Base-by-base conservation (phyloP, 2,888 invertebrate genomes). In the Sinhomidia bicolor region DNA sequence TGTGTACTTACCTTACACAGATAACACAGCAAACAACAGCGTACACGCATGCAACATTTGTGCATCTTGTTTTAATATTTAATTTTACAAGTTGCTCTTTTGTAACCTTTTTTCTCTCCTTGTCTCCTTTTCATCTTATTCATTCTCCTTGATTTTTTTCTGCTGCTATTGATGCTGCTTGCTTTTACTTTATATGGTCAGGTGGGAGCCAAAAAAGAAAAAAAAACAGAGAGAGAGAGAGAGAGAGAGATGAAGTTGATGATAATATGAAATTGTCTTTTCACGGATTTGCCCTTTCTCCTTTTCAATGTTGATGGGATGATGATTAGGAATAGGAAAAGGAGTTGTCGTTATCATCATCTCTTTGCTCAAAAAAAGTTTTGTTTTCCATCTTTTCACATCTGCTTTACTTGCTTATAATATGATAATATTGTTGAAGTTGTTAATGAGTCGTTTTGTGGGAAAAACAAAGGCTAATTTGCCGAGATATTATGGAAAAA, bases 381-480 rank as follows among this genome's bases (percentile, higher is more conserved):
- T 60, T 65, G 36, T 41, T 71, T 68, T 36, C 17, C 44, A 20
- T 26, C 14, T 23, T 36, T 5, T 62, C 32, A 26, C 14, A 68
- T 36, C 71, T 71, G 71, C 41, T n/a, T n/a, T n/a, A n/a, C 23
- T 41, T 71, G 60, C 12, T 29, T 14, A 71, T 71, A 65, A 71
- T 71, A 65, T 65, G 81, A 81, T 71, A 47, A 54, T 62, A 54
- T 71, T 83, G 62, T 81, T 81, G 57, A 65, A 68, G 23, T 68
- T 83, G 47, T 81, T 86, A 86, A 86, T 86, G 80, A 86, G 86
- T 86, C 86, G 81, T 86, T 86, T 86, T 81, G 86, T 71, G 80
- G 81, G 86, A 81, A 85, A 83, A 85, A 80, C 68, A 80, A 86
- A 81, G 74, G 81, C 74, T 86, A 81, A 86, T 86, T 86, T 79